A percentile compares a stretch with the other conserved stretches of the same genome.
phyloP scores from a whole-genome alignment of 2,797 vertebrate genomes.

The Girardinus metallicus region DNA sequence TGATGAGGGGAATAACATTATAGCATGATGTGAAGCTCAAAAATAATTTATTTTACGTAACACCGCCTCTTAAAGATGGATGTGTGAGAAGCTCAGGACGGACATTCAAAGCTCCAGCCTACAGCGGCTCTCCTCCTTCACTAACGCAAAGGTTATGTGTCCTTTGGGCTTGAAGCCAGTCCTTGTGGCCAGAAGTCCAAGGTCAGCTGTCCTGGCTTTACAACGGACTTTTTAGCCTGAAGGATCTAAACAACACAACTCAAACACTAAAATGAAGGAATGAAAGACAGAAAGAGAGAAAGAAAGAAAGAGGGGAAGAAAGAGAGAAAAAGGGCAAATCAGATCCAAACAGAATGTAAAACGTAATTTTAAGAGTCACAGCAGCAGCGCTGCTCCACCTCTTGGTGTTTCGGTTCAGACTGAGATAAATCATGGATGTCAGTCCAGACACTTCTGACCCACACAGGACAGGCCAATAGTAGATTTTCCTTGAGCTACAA shows the following conservation, averaged over 20 bases:
- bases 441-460: neutral
- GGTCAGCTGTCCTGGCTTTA: slow-evolving; percentile 9
- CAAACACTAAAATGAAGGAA: neutral
- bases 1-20: too few relatives aligned
- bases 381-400: neutral
- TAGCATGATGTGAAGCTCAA: too few relatives aligned
- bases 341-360: neutral
- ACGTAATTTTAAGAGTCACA: neutral
- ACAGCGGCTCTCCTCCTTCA: slow-evolving; percentile 2
- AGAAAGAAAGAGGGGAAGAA: neutral
- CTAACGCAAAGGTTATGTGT: neutral
- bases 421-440: neutral
- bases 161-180: slow-evolving; percentile 4
- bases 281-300: neutral
- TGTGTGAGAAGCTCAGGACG: neutral
- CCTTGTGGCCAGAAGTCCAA: neutral
- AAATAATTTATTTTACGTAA: too few relatives aligned
- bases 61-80: neutral
- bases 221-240: neutral
- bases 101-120: neutral
- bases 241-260: neutral
- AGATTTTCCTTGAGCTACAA: neutral
- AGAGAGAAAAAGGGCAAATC: neutral
- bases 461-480: neutral
- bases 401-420: neutral